A percentile compares a stretch with the other conserved stretches of the same genome.
These are phyloP conservation scores for Eilema griseolum DNA, from an alignment of 2,888 invertebrate genomes.

Conservation along the genomic window DNA sequence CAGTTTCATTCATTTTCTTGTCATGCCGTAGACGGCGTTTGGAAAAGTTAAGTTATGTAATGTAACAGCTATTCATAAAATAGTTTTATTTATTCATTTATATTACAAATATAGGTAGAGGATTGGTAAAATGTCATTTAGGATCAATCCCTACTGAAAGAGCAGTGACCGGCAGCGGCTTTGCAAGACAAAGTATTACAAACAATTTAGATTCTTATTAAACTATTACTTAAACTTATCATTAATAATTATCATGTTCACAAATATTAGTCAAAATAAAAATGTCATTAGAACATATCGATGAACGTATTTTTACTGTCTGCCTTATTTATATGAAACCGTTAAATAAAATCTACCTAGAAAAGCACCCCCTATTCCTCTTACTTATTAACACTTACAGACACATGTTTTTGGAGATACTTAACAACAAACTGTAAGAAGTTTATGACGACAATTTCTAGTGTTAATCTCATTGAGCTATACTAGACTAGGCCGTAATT, in stretches of 20 bases:
- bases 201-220: no score
- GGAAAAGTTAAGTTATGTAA: not conserved
- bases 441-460: not conserved
- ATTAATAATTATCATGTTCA: no score
- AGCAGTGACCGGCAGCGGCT: no score
- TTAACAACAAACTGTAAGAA: not conserved
- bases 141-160: no score
- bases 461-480: not conserved
- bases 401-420: not conserved
- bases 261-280: no score
- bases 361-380: not conserved
- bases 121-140: no score
- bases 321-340: not conserved
- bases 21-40: not conserved
- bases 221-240: no score
- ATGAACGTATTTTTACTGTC: no score
- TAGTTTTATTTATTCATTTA: no score
- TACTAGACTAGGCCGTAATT: not conserved
- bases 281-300: no score
- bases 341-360: not conserved
- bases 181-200: no score
- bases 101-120: no score
- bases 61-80: not conserved
- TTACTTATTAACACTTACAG: not conserved
- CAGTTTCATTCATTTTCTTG: not conserved